Conservation (phyloP, 2,113 vertebrate species). For the Struthidea cinerea region DNA sequence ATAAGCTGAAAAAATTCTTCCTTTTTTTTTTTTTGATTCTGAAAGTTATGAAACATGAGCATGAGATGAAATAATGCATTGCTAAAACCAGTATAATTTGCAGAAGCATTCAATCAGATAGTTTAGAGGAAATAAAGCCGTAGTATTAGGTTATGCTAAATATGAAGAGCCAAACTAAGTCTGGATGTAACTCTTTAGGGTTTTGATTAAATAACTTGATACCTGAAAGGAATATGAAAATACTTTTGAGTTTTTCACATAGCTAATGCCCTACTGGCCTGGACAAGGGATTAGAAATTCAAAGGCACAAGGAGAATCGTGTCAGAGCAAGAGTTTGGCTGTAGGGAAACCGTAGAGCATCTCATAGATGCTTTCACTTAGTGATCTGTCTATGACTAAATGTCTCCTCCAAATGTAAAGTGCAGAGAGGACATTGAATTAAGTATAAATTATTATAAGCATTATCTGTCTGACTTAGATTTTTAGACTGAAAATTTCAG, state of each 20-base stretch:
- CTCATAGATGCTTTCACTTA: background rate
- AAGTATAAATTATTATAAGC: background rate
- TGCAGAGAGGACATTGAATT: background rate
- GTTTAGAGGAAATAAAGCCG: conserved; percentile 62
- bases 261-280: background rate
- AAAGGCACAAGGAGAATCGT: background rate
- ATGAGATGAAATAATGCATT: conserved; percentile 55
- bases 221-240: conserved; percentile 1
- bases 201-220: conserved; percentile 8
- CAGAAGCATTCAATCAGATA: conserved; percentile 50
- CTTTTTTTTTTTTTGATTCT: background rate
- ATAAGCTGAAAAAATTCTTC: background rate
- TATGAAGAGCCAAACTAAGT: conserved; percentile 42
- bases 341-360: background rate
- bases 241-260: background rate
- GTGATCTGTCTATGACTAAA: background rate
- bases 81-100: conserved; percentile 68
- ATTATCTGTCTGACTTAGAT: background rate
- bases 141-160: conserved; percentile 55
- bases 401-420: background rate
- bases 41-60: conserved; percentile 42
- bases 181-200: background rate
- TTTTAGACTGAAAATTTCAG: background rate
- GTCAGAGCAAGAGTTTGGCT: background rate
- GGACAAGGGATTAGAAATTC: background rate